phyloP scores from a whole-genome alignment of 2,888 invertebrate species.

The Cynaeus angustus region DNA sequence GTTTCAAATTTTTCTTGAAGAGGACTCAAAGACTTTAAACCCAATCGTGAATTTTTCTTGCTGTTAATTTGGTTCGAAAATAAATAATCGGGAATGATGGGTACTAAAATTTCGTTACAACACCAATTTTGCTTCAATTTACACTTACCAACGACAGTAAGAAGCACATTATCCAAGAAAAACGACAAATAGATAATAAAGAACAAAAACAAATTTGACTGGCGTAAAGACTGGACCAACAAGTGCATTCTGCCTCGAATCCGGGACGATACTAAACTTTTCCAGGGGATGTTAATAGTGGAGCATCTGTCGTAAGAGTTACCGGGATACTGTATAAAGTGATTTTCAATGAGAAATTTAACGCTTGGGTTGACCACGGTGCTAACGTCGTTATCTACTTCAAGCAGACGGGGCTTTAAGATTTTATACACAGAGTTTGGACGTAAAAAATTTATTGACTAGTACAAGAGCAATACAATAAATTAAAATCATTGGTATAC shows the following conservation, averaged over 20 bases:
- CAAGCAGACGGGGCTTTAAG: slow-evolving; percentile 50
- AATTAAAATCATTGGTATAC: slow-evolving; percentile 19
- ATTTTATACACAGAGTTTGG: slow-evolving; percentile 7
- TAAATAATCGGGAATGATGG: slow-evolving; percentile 86
- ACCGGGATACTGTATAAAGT: slow-evolving; percentile 52
- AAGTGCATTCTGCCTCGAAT: slow-evolving; percentile 32
- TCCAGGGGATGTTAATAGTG: slow-evolving; percentile 32
- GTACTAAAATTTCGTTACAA: slow-evolving; percentile 74
- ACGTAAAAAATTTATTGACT: slow-evolving; percentile 47
- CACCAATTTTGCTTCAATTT: background rate
- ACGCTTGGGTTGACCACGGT: slow-evolving; percentile 54
- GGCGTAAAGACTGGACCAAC: slow-evolving; percentile 52
- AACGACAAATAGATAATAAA: slow-evolving; percentile 82
- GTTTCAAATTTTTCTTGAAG: slow-evolving; percentile 69
- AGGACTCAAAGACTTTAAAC: slow-evolving; percentile 67
- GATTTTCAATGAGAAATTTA: slow-evolving; percentile 64
- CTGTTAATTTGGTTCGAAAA: slow-evolving; percentile 72
- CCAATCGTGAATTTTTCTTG: slow-evolving; percentile 50
- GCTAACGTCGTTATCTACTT: slow-evolving; percentile 58
- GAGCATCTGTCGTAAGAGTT: slow-evolving; percentile 44
- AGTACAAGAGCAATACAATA: slow-evolving; percentile 27
- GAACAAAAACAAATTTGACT: slow-evolving; percentile 70
- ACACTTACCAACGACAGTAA: slow-evolving; percentile 90
- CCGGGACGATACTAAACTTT: slow-evolving; percentile 27
- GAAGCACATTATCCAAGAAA: slow-evolving; percentile 88